Conservation (phyloP, 2,113 vertebrate species). For the Ceratotherium simum region DNA sequence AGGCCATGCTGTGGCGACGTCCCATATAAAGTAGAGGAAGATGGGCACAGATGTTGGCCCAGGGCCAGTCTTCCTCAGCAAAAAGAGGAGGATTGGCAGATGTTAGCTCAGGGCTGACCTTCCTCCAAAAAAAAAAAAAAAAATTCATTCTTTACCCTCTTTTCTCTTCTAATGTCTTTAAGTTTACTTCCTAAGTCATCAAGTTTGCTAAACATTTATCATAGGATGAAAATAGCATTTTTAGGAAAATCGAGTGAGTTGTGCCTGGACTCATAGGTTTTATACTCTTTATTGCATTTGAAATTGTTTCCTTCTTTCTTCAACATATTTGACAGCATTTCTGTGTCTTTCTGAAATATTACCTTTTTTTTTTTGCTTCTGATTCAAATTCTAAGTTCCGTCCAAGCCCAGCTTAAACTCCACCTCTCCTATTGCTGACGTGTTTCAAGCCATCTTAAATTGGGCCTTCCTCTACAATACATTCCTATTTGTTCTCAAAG, state of each 20-base stretch:
- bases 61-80: too few relatives aligned
- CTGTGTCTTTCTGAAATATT: not conserved
- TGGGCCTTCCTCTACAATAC: not conserved
- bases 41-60: too few relatives aligned
- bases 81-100: too few relatives aligned
- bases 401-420: not conserved
- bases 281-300: not conserved
- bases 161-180: not conserved
- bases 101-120: too few relatives aligned
- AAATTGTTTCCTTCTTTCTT: not conserved
- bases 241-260: not conserved
- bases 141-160: not conserved
- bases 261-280: not conserved
- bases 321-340: not conserved
- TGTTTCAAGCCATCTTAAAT: not conserved
- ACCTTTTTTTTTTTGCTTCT: not conserved
- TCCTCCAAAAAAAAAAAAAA: not conserved
- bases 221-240: not conserved
- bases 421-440: not conserved
- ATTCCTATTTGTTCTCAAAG: not conserved
- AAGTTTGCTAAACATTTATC: not conserved
- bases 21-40: too few relatives aligned
- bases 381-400: not conserved
- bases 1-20: too few relatives aligned
- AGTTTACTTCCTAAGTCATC: not conserved